Base-by-base conservation (phyloP, 1,140 invertebrate genomes). In the Oedothorax gibbosus region DNA sequence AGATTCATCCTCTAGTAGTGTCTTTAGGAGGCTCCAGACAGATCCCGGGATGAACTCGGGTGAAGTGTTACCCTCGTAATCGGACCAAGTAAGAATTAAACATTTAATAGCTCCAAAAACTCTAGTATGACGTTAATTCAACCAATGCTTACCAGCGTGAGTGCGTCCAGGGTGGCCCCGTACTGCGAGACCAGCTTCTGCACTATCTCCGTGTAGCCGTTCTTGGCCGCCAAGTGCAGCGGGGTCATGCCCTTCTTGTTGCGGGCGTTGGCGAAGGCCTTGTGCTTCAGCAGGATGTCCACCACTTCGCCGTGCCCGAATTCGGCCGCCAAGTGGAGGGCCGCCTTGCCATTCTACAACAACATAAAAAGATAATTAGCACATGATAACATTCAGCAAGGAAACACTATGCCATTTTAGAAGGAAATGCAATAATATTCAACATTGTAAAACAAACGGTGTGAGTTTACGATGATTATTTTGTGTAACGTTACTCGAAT, bases 191-290 rank as follows among this genome's bases (percentile, higher is more conserved):
- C 95, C 21, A 99, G 92, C 89, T 96, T 96, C 87, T 95, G 94
- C 8, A 96, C 95, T 49, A 98, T 92, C 89, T 97, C 94, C 7
- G 95, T 94, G 89, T 95, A 99, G 3, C 98, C 98, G 88, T 98
- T 98, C 93, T 97, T 95, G 0, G 98, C 96, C 0, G 98, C 98
- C 64, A 93, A 87, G 85, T 93, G 93, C 0, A 93, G 89, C 0
- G 93, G 93, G 10, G 93, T 93, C 85, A 93, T 89, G 0, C 93
- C 93, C 93, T 97, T 91, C 95, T 99, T 99, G 20, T 92, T 92
- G 75, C 93, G 93, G 64, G 92, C 92, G 90, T 99, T 99, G 69
- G 99, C 99, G 90, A 99, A 99, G 0, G 98, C 98, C 91, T 99
- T 99, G 90, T 98, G 95, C 76, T 95, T 94, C 18, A 99, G 91